Conservation (phyloP, 2,113 vertebrate genomes). For the Phalacrocorax carbo region DNA sequence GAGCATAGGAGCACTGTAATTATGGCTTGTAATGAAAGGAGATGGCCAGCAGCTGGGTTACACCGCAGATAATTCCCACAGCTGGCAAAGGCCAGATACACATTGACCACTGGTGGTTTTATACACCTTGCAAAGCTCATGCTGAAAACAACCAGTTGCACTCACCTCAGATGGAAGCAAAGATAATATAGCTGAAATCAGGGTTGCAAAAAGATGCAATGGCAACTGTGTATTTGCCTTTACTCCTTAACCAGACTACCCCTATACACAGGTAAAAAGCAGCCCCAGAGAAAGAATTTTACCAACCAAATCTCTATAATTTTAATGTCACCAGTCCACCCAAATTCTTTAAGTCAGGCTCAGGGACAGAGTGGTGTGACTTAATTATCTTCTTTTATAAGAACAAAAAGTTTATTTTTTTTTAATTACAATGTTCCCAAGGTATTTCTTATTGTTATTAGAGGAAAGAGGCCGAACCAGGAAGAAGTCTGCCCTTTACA, state of each 20-base stretch:
- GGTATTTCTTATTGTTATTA: background rate
- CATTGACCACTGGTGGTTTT: background rate
- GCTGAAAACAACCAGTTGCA: background rate
- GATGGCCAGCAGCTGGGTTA: background rate
- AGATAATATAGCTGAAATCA: background rate
- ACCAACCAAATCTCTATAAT: background rate
- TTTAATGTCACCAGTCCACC: background rate
- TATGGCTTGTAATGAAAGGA: background rate
- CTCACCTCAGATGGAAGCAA: background rate
- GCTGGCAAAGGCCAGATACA: background rate
- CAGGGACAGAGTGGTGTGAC: background rate
- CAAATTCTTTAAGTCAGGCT: background rate
- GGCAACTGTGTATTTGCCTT: background rate
- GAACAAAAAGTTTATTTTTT: accelerated
- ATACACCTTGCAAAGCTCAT: background rate
- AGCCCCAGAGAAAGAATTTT: background rate
- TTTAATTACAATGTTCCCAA: background rate
- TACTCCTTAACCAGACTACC: background rate
- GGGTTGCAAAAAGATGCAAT: background rate
- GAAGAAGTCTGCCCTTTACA: background rate
- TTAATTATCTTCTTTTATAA: background rate
- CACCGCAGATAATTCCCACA: background rate
- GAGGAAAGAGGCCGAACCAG: background rate
- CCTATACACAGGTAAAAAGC: background rate
- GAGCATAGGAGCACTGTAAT: background rate